Conservation (phyloP, 2,888 invertebrate species). For the Lymantria monacha region DNA sequence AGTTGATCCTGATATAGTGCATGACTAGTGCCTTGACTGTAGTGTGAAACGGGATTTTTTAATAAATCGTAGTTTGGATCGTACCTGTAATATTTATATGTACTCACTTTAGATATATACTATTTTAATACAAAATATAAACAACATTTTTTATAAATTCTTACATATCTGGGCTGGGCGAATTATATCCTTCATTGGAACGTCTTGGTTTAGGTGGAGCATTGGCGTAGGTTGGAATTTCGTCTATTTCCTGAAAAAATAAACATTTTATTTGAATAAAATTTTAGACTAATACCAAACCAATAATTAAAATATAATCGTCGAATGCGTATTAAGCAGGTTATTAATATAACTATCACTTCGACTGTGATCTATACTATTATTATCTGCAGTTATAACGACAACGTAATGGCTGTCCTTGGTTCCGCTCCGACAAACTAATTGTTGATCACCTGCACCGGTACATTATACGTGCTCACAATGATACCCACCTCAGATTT, state of each 20-base stretch:
- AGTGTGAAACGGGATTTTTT: slow-evolving; percentile 78
- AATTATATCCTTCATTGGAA: slow-evolving; percentile 88
- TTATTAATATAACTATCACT: slow-evolving; percentile 32
- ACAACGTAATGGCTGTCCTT: slow-evolving; percentile 67
- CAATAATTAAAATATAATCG: slow-evolving; percentile 8
- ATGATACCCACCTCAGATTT: slow-evolving; percentile 73
- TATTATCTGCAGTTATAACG: slow-evolving; percentile 59
- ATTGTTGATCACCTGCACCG: slow-evolving; percentile 66
- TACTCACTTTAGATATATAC: not conserved
- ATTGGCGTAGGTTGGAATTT: slow-evolving; percentile 89
- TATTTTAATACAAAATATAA: not conserved
- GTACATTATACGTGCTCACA: slow-evolving; percentile 52
- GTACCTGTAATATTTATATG: slow-evolving; percentile 65
- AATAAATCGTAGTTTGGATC: slow-evolving; percentile 80
- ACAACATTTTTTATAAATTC: slow-evolving; percentile 18
- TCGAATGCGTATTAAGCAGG: slow-evolving; percentile 11
- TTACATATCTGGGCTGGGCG: slow-evolving; percentile 87
- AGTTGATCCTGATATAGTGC: slow-evolving; percentile 66
- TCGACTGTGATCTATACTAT: slow-evolving; percentile 41
- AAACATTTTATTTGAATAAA: not conserved
- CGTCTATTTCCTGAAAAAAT: slow-evolving; percentile 58
- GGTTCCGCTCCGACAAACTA: slow-evolving; percentile 69
- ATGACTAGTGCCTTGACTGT: slow-evolving; percentile 70
- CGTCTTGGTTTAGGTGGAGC: slow-evolving; percentile 94
- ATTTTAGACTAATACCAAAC: not conserved